phyloP scores from a whole-genome alignment of 2,797 vertebrate genomes.

The Rallus crepitans region DNA sequence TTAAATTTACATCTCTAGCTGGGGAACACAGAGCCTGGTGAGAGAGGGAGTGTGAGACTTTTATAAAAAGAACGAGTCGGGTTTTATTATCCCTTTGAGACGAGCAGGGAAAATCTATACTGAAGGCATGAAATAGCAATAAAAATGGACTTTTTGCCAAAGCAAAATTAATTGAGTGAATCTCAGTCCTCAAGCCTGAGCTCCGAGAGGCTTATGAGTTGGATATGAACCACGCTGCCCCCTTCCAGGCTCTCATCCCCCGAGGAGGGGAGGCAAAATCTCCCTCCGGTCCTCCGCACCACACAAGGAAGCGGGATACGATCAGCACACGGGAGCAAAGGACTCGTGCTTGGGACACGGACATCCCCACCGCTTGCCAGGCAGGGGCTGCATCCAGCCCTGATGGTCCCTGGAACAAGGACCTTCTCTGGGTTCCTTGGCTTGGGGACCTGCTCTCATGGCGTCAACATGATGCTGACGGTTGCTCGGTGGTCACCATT shows the following conservation, averaged over 20 bases:
- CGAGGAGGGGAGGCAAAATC: constrained; percentile 16
- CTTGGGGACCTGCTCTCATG: neutral
- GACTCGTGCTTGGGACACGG: neutral
- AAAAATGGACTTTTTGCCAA: constrained; percentile 79
- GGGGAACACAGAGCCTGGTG: constrained; percentile 66
- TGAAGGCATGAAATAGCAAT: constrained; percentile 78
- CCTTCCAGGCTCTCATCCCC: constrained; percentile 44
- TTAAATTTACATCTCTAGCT: constrained; percentile 64
- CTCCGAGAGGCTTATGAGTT: constrained; percentile 64
- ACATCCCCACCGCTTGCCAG: neutral
- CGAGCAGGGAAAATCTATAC: constrained; percentile 79
- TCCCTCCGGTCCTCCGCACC: neutral
- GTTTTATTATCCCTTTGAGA: constrained; percentile 82
- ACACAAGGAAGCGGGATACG: neutral
- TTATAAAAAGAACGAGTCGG: constrained; percentile 75
- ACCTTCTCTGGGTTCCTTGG: neutral
- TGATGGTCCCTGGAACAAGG: neutral
- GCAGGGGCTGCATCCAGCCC: neutral
- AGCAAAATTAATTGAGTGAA: constrained; percentile 79
- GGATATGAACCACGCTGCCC: constrained; percentile 58
- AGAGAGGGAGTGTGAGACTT: constrained; percentile 70
- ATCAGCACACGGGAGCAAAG: neutral
- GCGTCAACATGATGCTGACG: accelerated
- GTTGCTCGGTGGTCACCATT: neutral
- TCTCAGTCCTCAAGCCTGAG: constrained; percentile 66